A percentile compares a stretch with the other conserved stretches of the same genome.
phyloP scores from a whole-genome alignment of 2,888 invertebrate species.

The Allophyes oxyacanthae region DNA sequence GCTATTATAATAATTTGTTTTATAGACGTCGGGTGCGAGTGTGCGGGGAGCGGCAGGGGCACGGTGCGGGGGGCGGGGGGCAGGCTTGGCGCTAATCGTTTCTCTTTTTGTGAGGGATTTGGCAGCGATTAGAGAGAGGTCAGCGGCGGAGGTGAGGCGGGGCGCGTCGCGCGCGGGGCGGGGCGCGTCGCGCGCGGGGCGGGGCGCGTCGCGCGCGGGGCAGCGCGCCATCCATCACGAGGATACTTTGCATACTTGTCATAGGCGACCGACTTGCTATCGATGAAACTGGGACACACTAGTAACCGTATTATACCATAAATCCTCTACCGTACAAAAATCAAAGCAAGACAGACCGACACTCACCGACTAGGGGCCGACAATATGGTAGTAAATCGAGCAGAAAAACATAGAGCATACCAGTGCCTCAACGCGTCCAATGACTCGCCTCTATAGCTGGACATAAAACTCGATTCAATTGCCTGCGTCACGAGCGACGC shows the following conservation, averaged over 20 bases:
- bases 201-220: background rate
- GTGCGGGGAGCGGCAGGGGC: background rate
- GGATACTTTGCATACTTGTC: constrained; percentile 11
- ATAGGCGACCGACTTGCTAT: background rate
- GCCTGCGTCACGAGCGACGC: no score
- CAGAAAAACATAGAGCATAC: no score
- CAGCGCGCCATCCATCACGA: constrained; percentile 10
- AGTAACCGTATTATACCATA: no score
- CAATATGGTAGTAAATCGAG: no score
- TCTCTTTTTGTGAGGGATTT: constrained; percentile 26
- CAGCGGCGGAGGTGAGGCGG: background rate
- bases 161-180: background rate
- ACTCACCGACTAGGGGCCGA: no score
- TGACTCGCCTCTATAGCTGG: no score
- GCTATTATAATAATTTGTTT: constrained; percentile 50
- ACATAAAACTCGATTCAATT: no score
- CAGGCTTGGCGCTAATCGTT: constrained; percentile 23
- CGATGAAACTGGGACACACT: no score
- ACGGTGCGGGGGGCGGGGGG: background rate
- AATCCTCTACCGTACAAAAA: no score
- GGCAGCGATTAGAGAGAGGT: constrained; percentile 26
- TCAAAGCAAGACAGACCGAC: no score
- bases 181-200: background rate
- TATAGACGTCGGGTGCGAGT: background rate
- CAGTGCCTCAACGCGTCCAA: no score